A percentile compares a stretch with the other conserved stretches of the same genome.
phyloP scores from a whole-genome alignment of 2,797 vertebrate genomes.

The Bovichtus diacanthus region DNA sequence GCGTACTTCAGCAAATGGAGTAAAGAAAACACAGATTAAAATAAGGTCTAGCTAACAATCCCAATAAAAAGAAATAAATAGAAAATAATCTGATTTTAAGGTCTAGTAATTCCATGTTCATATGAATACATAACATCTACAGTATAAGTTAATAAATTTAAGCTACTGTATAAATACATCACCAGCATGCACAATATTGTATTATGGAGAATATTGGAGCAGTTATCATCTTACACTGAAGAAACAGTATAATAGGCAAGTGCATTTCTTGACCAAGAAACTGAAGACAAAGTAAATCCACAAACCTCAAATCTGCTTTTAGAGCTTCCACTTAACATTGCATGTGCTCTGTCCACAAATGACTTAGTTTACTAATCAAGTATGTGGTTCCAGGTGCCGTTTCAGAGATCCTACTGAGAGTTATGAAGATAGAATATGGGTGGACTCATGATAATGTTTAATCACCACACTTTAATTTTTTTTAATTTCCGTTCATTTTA shows the following conservation, averaged over 20 bases:
- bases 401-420: conserved; percentile 60
- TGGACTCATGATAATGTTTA: conserved; percentile 28
- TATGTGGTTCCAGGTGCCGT: conserved; percentile 69
- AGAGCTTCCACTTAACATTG: conserved; percentile 80
- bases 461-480: conserved; percentile 13
- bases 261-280: conserved; percentile 91
- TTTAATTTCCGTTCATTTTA: conserved; percentile 17
- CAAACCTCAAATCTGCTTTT: conserved; percentile 91
- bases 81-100: conserved; percentile 90
- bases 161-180: conserved; percentile 99
- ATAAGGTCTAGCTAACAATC: conserved; percentile 82
- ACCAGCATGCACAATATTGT: conserved; percentile 99
- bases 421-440: conserved; percentile 50
- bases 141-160: conserved; percentile 98
- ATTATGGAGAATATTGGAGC: conserved; percentile 96
- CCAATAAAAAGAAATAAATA: conserved; percentile 89
- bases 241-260: conserved; percentile 96
- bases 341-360: conserved; percentile 75
- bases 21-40: conserved; percentile 90
- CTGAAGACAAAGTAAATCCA: conserved; percentile 87
- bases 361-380: conserved; percentile 53
- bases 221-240: conserved; percentile 95
- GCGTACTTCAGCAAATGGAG: conserved; percentile 92
- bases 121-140: conserved; percentile 99
- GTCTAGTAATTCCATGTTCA: conserved; percentile 93